Evolutionary conservation across 2,797 vertebrate species (phyloP).

Genomic region (Micromesistius poutassou): DNA sequence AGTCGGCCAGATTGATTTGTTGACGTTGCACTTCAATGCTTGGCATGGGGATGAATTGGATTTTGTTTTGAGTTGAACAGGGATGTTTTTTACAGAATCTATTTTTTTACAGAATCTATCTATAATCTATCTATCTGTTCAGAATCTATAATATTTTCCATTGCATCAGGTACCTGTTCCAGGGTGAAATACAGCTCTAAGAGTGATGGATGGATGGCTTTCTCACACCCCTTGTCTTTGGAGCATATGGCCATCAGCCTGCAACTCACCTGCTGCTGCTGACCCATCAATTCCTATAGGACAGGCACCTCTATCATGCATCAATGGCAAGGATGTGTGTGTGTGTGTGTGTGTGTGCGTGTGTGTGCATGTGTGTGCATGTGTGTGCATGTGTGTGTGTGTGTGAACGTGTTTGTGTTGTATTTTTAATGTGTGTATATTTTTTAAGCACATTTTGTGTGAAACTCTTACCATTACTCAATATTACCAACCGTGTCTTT

Average conservation of each 20-base stretch:
- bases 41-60: not conserved
- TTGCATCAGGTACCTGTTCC: not conserved
- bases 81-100: too few relatives aligned
- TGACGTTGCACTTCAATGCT: not conserved
- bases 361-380: constrained; percentile 6
- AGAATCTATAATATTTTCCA: too few relatives aligned
- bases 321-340: constrained; percentile 49
- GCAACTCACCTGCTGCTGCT: constrained; percentile 61
- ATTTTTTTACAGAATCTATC: too few relatives aligned
- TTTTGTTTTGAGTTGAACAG: not conserved
- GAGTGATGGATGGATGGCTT: not conserved
- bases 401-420: not conserved
- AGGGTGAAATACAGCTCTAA: not conserved
- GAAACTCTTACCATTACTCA: constrained; percentile 4
- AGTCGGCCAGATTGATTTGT: not conserved
- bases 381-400: constrained; percentile 11
- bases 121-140: too few relatives aligned
- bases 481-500: constrained; percentile 25
- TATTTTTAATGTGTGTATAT: too few relatives aligned
- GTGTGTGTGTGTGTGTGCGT: constrained; percentile 10
- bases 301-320: constrained; percentile 66
- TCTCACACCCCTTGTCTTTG: constrained; percentile 44
- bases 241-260: constrained; percentile 63
- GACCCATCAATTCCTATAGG: constrained; percentile 63
- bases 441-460: too few relatives aligned